Conservation (phyloP, 2,797 vertebrate genomes). For the Pipistrellus pygmaeus region DNA sequence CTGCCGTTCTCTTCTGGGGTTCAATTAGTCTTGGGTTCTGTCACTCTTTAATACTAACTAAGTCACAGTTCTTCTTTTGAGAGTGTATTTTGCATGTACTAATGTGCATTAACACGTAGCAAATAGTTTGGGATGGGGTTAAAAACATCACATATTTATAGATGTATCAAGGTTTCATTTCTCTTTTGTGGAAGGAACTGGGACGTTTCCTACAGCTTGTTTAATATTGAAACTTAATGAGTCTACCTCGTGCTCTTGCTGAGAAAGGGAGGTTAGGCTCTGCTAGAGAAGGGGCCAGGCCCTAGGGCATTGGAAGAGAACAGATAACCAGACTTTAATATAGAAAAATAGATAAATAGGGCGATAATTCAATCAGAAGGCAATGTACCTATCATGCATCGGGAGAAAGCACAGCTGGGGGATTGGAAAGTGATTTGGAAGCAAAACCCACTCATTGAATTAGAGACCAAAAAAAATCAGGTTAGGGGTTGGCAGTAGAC, state of each 20-base stretch:
- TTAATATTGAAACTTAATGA: slow-evolving; percentile 79
- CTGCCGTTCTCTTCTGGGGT: slow-evolving; percentile 54
- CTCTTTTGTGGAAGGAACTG: slow-evolving; percentile 48
- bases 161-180: slow-evolving; percentile 53
- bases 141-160: slow-evolving; percentile 38
- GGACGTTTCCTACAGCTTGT: slow-evolving; percentile 58
- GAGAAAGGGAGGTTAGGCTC: slow-evolving; percentile 43
- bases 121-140: slow-evolving; percentile 47
- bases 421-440: slow-evolving; percentile 87
- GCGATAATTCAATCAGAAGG: slow-evolving; percentile 85
- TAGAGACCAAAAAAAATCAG: slow-evolving; percentile 85
- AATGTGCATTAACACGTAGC: slow-evolving; percentile 62
- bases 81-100: slow-evolving; percentile 64
- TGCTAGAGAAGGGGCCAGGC: slow-evolving; percentile 66
- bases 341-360: slow-evolving; percentile 82
- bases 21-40: slow-evolving; percentile 72
- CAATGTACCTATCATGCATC: slow-evolving; percentile 82
- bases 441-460: slow-evolving; percentile 84
- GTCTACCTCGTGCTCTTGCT: slow-evolving; percentile 54
- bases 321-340: slow-evolving; percentile 83
- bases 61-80: slow-evolving; percentile 26
- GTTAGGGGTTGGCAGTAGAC: slow-evolving; percentile 78
- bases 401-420: slow-evolving; percentile 83
- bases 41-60: slow-evolving; percentile 68
- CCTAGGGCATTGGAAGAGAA: slow-evolving; percentile 68